Base-by-base conservation (phyloP, 2,113 vertebrate species). In the Forbesichthys agassizii region DNA sequence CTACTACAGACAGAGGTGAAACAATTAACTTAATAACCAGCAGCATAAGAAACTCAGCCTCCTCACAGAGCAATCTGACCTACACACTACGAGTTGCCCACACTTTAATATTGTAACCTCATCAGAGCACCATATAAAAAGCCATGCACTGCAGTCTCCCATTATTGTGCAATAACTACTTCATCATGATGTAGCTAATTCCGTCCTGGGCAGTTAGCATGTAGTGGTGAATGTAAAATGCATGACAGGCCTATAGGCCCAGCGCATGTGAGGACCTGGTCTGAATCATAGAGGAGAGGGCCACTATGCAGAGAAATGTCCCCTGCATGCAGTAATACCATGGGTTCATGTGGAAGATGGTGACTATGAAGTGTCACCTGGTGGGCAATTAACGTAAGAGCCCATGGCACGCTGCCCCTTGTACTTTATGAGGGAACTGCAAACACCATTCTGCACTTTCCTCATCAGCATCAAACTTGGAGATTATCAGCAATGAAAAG, bases 241-340 rank as follows among this genome's bases (percentile, higher is more conserved):
- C 75, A 71, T 9, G 82, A 75, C 80, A 80, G 80, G 81, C 84
- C 78, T 42, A 8, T 68, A 70, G 62, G 57, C 11, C 66, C 73
- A 69, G 64, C 78, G 74, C 48, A 8, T 16, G 4, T 27, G 27
- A 58, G 69, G 73, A 54, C 79, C 74, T 80, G 77, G 71, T 78
- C 80, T 90, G 80, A 88, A 89, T 91, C 84, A 91, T 91, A 68
- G 75, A 91, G 68, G 73, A 84, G 75, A 69, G 73, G 68, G 13
- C 72, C 62, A 80, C 85, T 66, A 85, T 82, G 83, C 78, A 75
- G 74, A 88, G 81, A 75, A 66, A 66, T 73, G 73, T 13, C 81
- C 64, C 61, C 47, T 73, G 58, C 70, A 82, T 81, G 75, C 5
- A 12, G 33, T 46, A 27, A 67, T 52, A 9, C 78, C 52, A 84